These are phyloP conservation scores for Lindbergichthys nudifrons DNA, from an alignment of 2,797 vertebrate genomes.

Conservation along the genomic window DNA sequence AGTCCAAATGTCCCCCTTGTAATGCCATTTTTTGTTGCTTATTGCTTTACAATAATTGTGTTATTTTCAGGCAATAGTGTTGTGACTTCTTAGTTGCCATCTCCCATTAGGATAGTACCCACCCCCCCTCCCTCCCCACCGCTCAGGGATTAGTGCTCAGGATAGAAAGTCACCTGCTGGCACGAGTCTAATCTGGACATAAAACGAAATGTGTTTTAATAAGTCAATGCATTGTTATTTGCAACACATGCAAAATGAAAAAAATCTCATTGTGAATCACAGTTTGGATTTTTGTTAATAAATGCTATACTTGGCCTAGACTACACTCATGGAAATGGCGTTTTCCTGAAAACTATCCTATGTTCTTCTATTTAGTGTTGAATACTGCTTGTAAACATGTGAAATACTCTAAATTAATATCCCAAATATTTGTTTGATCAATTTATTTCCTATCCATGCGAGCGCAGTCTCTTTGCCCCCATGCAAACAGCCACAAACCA, in stretches of 20 bases:
- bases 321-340: neutral
- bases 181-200: slow-evolving; percentile 28
- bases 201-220: slow-evolving; percentile 2
- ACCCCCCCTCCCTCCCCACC: neutral
- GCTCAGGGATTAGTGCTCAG: slow-evolving; percentile 46
- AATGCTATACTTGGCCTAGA: neutral
- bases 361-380: neutral
- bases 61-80: neutral
- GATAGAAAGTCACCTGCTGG: slow-evolving; percentile 40
- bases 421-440: neutral
- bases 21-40: neutral
- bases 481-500: slow-evolving; percentile 21
- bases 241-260: neutral
- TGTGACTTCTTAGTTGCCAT: slow-evolving; percentile 9
- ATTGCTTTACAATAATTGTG: neutral
- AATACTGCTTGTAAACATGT: neutral
- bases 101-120: slow-evolving; percentile 21
- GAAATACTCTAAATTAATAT: neutral
- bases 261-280: neutral
- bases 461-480: slow-evolving; percentile 5
- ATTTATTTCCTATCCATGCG: neutral
- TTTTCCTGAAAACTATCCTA: neutral
- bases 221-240: neutral
- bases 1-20: neutral
- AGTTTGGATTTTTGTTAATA: neutral